Evolutionary conservation across 2,113 vertebrate genomes (phyloP), one percentile per base, ranked within the genome.

Genomic region (Neotoma lepida): DNA sequence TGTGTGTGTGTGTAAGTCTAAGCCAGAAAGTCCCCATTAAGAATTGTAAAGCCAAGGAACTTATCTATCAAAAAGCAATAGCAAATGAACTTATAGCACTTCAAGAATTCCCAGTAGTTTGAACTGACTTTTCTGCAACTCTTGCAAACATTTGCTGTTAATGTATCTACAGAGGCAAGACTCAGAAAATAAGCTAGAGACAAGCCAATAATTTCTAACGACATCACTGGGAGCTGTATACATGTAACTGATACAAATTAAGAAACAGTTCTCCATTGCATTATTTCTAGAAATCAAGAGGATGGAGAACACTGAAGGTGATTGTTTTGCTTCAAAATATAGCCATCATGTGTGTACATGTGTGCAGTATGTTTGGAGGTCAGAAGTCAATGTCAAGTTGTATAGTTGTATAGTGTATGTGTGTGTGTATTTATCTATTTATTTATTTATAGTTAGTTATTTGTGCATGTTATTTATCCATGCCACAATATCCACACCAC

Each of bases 1-100:
- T 30, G 22, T 76, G 14, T 58, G 6, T 35, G 54, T 88, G 12
- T 91, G 90, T 41, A 22, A n/a, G 49, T 58, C 26, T 22, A 54
- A 64, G 89, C 41, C 58, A 78, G 94, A 97, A 92, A 95, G 66
- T 86, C 93, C 74, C 6, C 35, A 89, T 61, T 46, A 54, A 80
- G 74, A 80, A 46, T 28, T 78, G 22, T 66, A 64, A 61, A 90
- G 64, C 2, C 35, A 46, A 70, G 76, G 54, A 74, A 92, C 24
- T 86, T 86, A 91, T 94, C 86, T 95, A 94, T 91, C 91, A 97
- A 94, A 73, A 76, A 93, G 93, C 96, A 97, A 96, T 51, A 96
- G 96, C 77, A 95, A 86, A 91, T 68, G 64, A 6, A 90, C 71
- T 77, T 68, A 49, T 78, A 86, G 64, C 56, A 58, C 44, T 90